Conservation (phyloP, 1,140 invertebrate genomes). For the Venturia canescens region DNA sequence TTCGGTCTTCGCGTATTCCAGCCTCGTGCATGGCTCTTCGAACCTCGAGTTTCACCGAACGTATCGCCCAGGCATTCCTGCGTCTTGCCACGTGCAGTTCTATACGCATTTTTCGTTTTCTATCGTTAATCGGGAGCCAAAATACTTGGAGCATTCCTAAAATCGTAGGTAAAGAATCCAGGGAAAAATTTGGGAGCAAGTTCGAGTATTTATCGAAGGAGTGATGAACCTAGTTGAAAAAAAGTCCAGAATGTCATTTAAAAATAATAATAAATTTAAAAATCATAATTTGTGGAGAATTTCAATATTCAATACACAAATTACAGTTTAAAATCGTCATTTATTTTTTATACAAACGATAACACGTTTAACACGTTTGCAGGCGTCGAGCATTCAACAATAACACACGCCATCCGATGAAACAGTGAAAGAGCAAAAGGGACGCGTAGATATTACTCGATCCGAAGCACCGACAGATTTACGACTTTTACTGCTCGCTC, state of each 20-base stretch:
- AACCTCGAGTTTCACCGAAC: constrained; percentile 65
- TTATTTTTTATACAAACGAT: too few species aligned
- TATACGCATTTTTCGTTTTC: constrained; percentile 7
- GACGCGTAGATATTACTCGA: constrained; percentile 33
- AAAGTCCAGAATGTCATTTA: too few species aligned
- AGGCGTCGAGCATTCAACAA: too few species aligned
- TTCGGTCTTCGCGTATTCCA: constrained; percentile 66
- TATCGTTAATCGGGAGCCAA: background rate
- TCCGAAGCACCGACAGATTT: constrained; percentile 1
- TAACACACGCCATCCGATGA: too few species aligned
- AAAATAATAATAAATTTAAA: too few species aligned
- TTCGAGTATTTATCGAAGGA: too few species aligned
- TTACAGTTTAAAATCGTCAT: too few species aligned
- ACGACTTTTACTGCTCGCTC: constrained; percentile 13
- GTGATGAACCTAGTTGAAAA: too few species aligned
- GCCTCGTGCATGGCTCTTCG: constrained; percentile 55
- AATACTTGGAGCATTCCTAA: background rate
- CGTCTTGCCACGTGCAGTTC: constrained; percentile 53
- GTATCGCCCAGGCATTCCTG: constrained; percentile 31
- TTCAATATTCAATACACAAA: too few species aligned
- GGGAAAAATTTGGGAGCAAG: too few species aligned
- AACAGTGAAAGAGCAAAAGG: background rate
- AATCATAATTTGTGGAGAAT: too few species aligned
- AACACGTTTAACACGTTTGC: too few species aligned
- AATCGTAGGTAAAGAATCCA: background rate